Evolutionary conservation across 2,888 invertebrate genomes (phyloP), one percentile per base, ranked within the genome.

Genomic region (Aporophyla lueneburgensis): DNA sequence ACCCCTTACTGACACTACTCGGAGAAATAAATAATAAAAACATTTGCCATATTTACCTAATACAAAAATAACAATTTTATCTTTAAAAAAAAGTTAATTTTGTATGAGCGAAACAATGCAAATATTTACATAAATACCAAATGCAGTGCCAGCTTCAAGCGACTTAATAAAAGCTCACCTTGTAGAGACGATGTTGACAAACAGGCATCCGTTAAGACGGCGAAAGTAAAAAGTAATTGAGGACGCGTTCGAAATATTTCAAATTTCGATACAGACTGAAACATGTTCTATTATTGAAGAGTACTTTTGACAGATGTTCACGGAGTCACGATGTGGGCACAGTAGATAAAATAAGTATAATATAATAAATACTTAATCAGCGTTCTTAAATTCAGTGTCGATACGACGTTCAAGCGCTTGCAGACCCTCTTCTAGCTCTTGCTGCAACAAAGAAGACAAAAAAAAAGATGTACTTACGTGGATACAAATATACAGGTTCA

Each of bases 341-440:
- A 74, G 21, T 62, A 74, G 49, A 62, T 62, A 74, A 51, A 33
- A 9, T 33, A 46, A 43, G 12, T 21, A 53, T 70, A 24, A 10
- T 54, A 78, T 59, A 56, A 51, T 63, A 10, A 63, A 61, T 56
- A 70, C 66, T 89, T 91, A 94, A 80, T 95, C 95, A 0, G 93
- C 90, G 78, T 89, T 94, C 84, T 95, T 92, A 87, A 95, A 94
- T 78, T 95, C 95, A 0, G 95, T 95, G 81, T 94, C 94, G 79
- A 96, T 95, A n/a, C 95, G 93, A 49, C 94, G 93, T 80, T 95
- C 95, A 24, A 96, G 79, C 0, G 95, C 96, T 61, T 93, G 93
- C 3, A 96, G 84, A 19, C 95, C 95, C 33, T 93, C 94, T 69
- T 95, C 96, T 3, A 96, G 81, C 72, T 94, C 93, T 86, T 93